phyloP scores from a whole-genome alignment of 2,888 invertebrate genomes.

The Leptura quadrifasciata region DNA sequence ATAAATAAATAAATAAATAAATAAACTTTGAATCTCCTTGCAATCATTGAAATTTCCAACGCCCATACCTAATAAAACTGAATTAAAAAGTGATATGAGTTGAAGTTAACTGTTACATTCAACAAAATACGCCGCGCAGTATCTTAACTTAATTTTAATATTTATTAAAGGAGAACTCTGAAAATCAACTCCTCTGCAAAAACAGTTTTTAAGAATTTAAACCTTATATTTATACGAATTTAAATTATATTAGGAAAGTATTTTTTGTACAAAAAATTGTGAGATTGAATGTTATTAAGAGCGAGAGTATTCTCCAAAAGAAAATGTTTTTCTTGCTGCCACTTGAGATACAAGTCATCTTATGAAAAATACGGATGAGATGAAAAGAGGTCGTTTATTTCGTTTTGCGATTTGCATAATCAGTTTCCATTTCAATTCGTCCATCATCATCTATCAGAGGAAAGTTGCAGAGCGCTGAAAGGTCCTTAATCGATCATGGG shows the following conservation, averaged over 20 bases:
- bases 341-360: slow-evolving; percentile 53
- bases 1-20: too few species aligned
- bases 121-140: too few species aligned
- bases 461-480: slow-evolving; percentile 29
- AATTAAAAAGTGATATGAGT: too few species aligned
- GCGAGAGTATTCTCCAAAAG: slow-evolving; percentile 48
- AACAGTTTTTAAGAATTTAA: too few species aligned
- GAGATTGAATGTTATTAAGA: slow-evolving; percentile 50
- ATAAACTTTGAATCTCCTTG: too few species aligned
- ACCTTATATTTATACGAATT: slow-evolving; percentile 6
- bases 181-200: too few species aligned
- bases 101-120: too few species aligned
- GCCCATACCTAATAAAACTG: too few species aligned
- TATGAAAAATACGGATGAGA: slow-evolving; percentile 57
- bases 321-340: slow-evolving; percentile 55
- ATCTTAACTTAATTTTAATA: too few species aligned
- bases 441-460: slow-evolving; percentile 52
- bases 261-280: slow-evolving; percentile 43
- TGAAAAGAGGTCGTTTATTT: slow-evolving; percentile 55
- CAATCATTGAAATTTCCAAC: too few species aligned
- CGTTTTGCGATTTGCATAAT: slow-evolving; percentile 61
- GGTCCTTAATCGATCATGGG: slow-evolving; percentile 53
- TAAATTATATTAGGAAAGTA: not conserved
- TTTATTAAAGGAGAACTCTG: too few species aligned
- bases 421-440: slow-evolving; percentile 60